These are phyloP conservation scores for Fistularia commersonii DNA, from an alignment of 2,797 vertebrate genomes.

Conservation along the genomic window DNA sequence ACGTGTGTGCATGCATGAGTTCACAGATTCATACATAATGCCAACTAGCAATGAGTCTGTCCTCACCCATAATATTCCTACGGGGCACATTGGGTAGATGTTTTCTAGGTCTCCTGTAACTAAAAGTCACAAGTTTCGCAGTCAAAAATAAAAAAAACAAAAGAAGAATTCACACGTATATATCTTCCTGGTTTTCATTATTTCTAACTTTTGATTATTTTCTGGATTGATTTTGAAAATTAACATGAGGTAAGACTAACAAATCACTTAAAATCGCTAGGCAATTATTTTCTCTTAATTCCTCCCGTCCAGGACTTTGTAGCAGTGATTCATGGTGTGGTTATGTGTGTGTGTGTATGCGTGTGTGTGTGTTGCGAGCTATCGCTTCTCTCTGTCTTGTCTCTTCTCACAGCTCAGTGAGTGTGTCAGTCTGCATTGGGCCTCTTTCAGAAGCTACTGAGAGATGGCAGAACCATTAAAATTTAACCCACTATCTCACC, in stretches of 20 bases:
- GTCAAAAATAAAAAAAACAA: conserved; percentile 5
- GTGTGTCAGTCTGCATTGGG: conserved; percentile 70
- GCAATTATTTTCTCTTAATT: too few species aligned
- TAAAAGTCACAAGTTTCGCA: conserved; percentile 15
- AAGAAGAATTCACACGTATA: conserved; percentile 5
- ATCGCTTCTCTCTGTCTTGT: conserved; percentile 57
- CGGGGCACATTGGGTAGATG: conserved; percentile 14
- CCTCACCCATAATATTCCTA: conserved; percentile 32
- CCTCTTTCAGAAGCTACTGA: conserved; percentile 63
- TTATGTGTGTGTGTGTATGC: conserved; percentile 50
- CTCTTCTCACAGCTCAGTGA: conserved; percentile 69
- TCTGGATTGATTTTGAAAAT: too few species aligned
- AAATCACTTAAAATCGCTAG: too few species aligned
- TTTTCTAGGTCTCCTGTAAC: conserved; percentile 30
- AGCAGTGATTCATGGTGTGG: too few species aligned
- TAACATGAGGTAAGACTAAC: too few species aligned
- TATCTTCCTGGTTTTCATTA: background rate
- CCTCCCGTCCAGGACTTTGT: too few species aligned
- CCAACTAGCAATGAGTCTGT: conserved; percentile 18
- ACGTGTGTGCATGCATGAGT: conserved; percentile 25
- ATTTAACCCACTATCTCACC: conserved; percentile 73
- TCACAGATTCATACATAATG: conserved; percentile 30
- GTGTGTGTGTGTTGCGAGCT: conserved; percentile 45
- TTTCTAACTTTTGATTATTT: background rate
- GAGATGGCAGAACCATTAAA: conserved; percentile 79